A percentile compares a stretch with the other conserved stretches of the same genome.
Evolutionary conservation across 2,113 vertebrate species (phyloP).

Genomic region (Potamarius usumacintae): DNA sequence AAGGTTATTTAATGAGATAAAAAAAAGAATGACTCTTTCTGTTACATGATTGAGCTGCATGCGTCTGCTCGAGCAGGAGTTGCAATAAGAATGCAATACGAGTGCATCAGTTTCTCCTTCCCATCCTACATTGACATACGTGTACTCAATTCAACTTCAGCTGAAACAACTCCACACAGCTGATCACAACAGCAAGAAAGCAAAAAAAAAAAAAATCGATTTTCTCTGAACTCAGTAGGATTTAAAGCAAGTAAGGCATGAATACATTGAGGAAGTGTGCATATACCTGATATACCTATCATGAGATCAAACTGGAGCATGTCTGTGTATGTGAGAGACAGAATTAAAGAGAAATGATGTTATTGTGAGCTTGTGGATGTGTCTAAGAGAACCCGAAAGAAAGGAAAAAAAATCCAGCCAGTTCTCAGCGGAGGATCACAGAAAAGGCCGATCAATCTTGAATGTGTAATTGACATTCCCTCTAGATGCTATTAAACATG

Average conservation of each 20-base stretch:
- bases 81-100: background rate
- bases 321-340: background rate
- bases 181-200: background rate
- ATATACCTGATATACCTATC: background rate
- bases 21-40: background rate
- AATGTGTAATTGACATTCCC: slow-evolving; percentile 58
- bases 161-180: background rate
- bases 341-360: background rate
- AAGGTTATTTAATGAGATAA: background rate
- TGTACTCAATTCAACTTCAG: background rate
- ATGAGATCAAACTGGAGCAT: background rate
- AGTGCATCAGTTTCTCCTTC: background rate
- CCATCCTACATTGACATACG: background rate
- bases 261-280: background rate
- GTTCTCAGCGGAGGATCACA: slow-evolving; percentile 34
- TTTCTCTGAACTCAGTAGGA: background rate
- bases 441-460: slow-evolving; percentile 50
- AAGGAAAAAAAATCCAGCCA: background rate
- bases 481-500: slow-evolving; percentile 56
- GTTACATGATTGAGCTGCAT: too few species aligned
- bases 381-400: background rate
- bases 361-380: background rate
- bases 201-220: background rate
- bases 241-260: background rate
- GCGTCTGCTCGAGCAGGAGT: background rate